Evolutionary conservation across 2,797 vertebrate species (phyloP).

Genomic region (Rhinichthys osculus): DNA sequence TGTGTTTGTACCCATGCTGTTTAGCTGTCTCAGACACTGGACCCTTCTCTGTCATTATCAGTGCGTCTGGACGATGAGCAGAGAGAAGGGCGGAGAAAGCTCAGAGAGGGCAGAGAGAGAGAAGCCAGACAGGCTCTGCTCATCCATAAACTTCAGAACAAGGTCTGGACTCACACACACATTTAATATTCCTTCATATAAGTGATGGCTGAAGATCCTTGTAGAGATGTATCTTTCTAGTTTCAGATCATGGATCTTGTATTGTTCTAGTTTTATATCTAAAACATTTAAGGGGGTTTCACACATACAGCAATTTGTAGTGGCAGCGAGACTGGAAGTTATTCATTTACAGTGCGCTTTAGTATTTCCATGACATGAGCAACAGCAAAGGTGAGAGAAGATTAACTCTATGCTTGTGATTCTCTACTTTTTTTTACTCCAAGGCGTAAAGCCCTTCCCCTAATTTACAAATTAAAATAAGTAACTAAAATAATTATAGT

Average conservation of each 20-base stretch:
- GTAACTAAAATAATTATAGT: neutral
- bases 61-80: constrained; percentile 67
- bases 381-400: neutral
- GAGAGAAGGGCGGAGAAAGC: constrained; percentile 72
- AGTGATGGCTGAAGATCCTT: neutral
- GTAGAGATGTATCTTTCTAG: neutral
- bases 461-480: neutral
- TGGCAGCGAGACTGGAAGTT: neutral
- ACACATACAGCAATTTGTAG: neutral
- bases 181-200: neutral
- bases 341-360: neutral
- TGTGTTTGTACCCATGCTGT: constrained; percentile 10
- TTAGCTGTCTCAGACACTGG: constrained; percentile 61
- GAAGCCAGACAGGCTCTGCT: constrained; percentile 85
- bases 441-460: neutral
- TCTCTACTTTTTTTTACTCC: neutral
- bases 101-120: constrained; percentile 82
- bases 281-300: neutral
- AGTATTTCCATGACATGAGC: neutral
- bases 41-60: constrained; percentile 57
- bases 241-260: neutral
- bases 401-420: neutral
- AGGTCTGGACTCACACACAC: constrained; percentile 74
- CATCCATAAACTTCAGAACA: constrained; percentile 86
- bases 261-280: neutral